phyloP scores from a whole-genome alignment of 2,888 invertebrate species.

The Ophioninae sp. region DNA sequence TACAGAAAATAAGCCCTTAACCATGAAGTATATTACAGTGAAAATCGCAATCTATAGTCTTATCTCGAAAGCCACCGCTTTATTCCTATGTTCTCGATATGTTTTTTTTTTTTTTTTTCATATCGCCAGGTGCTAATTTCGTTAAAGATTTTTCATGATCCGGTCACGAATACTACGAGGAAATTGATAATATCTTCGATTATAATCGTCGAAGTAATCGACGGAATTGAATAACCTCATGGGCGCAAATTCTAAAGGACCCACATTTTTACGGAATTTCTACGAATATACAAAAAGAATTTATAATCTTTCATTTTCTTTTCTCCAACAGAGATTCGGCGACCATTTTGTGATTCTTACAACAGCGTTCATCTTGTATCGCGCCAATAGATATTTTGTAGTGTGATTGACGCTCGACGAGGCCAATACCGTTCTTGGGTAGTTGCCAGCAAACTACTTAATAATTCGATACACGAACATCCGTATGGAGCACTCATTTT shows the following conservation, averaged over 20 bases:
- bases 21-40: neutral
- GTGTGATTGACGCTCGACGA: neutral
- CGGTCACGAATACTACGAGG: neutral
- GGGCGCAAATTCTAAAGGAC: neutral
- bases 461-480: neutral
- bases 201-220: neutral
- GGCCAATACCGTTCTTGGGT: conserved; percentile 4
- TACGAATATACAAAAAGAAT: neutral
- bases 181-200: neutral
- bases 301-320: neutral
- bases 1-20: neutral
- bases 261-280: neutral
- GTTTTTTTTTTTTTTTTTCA: neutral
- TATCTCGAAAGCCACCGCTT: neutral
- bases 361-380: conserved; percentile 8
- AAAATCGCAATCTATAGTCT: neutral
- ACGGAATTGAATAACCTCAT: neutral
- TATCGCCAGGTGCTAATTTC: neutral
- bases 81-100: neutral
- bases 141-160: neutral
- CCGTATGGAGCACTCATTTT: neutral
- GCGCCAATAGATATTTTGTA: neutral
- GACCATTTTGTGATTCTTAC: neutral
- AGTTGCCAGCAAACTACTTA: conserved; percentile 40
- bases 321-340: neutral